These are phyloP conservation scores for Limnephilus lunatus DNA, from an alignment of 2,888 invertebrate species.

Conservation along the genomic window DNA sequence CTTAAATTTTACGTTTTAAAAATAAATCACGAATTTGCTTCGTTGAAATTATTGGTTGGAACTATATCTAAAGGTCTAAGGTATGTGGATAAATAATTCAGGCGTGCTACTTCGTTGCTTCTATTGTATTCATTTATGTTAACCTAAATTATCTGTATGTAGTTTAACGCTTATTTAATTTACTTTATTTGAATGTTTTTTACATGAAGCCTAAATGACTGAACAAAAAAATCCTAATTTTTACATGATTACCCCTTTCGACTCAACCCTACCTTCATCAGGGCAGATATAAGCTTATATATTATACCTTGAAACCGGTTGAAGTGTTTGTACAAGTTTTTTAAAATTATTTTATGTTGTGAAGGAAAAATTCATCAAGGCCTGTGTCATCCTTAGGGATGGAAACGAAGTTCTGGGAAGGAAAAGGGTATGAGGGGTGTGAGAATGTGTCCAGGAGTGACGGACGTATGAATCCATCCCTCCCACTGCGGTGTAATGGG, in stretches of 20 bases:
- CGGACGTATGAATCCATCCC: too few relatives aligned
- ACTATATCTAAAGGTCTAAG: neutral
- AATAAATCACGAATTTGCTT: neutral
- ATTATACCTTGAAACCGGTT: too few relatives aligned
- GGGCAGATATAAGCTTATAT: too few relatives aligned
- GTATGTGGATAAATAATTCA: neutral
- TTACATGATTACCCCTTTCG: neutral
- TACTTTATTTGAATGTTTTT: neutral
- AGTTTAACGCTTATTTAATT: neutral
- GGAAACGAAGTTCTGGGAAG: too few relatives aligned
- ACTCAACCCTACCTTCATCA: neutral
- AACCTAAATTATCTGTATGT: neutral
- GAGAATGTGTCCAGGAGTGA: too few relatives aligned
- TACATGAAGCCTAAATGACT: neutral
- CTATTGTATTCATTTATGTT: neutral
- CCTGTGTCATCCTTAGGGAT: too few relatives aligned
- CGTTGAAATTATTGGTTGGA: neutral
- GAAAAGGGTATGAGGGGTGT: too few relatives aligned
- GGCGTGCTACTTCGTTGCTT: neutral
- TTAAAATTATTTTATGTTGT: too few relatives aligned
- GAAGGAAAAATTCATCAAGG: too few relatives aligned
- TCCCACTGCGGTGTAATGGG: too few relatives aligned
- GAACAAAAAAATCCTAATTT: neutral
- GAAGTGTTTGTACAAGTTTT: too few relatives aligned
- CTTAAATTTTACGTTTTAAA: neutral